Evolutionary conservation across 2,888 invertebrate genomes (phyloP).

Genomic region (Zhengitettix transpicula): DNA sequence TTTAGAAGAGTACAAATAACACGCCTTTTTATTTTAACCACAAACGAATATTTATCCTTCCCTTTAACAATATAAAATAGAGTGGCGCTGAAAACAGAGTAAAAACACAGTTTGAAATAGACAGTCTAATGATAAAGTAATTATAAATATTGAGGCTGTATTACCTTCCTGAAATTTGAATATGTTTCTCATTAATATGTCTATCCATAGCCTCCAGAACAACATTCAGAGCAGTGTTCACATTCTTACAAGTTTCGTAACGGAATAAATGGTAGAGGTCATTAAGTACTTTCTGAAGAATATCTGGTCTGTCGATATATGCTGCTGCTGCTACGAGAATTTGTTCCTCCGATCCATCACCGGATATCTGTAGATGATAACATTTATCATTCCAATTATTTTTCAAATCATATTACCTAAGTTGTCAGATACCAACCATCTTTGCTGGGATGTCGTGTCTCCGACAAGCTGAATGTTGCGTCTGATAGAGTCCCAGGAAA

Average conservation of each 20-base stretch:
- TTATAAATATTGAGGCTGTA: not conserved
- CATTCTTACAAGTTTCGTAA: constrained; percentile 60
- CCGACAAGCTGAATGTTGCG: constrained; percentile 75
- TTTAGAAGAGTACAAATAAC: constrained; percentile 71
- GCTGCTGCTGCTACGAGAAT: constrained; percentile 68
- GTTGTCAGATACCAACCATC: constrained; percentile 38
- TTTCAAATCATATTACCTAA: not conserved
- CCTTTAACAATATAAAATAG: constrained; percentile 89
- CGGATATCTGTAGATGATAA: constrained; percentile 53
- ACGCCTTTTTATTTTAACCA: constrained; percentile 53
- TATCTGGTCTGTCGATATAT: constrained; percentile 70
- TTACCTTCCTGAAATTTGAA: constrained; percentile 84
- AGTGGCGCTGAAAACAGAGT: constrained; percentile 49
- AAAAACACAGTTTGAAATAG: not conserved
- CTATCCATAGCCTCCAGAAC: constrained; percentile 82
- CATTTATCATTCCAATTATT: not conserved
- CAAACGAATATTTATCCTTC: constrained; percentile 56
- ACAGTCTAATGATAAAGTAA: not conserved
- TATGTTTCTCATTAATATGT: constrained; percentile 70
- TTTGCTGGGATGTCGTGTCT: constrained; percentile 82
- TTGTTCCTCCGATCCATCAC: constrained; percentile 82
- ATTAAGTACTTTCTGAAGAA: constrained; percentile 71
- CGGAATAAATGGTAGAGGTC: constrained; percentile 79
- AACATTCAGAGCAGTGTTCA: constrained; percentile 57
- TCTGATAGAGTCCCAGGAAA: constrained; percentile 83